Percentiles rank a stretch among this genome's conserved stretches.
These are phyloP conservation scores for Phrynocephalus forsythii DNA, from an alignment of 2,797 vertebrate species.

Conservation along the genomic window DNA sequence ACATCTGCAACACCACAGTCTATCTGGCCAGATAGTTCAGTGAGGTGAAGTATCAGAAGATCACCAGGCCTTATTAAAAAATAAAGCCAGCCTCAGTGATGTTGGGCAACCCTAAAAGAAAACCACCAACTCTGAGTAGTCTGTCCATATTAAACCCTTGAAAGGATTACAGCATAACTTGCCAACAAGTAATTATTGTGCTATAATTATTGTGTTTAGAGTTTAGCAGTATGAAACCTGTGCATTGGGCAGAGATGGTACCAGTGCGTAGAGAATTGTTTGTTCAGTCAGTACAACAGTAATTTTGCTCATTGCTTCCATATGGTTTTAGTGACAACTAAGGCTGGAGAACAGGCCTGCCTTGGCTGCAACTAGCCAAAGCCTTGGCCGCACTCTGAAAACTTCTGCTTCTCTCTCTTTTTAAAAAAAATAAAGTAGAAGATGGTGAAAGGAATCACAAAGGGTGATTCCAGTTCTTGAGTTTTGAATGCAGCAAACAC, in stretches of 20 bases:
- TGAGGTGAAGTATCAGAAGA: too few species aligned
- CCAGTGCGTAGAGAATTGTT: not conserved
- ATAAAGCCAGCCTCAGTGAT: too few species aligned
- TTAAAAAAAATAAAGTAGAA: not conserved
- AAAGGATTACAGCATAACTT: too few species aligned
- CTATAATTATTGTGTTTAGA: too few species aligned
- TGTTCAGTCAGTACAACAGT: not conserved
- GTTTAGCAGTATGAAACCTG: not conserved
- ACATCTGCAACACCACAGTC: too few species aligned
- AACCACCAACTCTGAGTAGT: too few species aligned
- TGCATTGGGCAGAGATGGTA: not conserved
- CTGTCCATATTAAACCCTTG: too few species aligned
- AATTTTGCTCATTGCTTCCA: not conserved
- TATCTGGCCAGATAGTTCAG: too few species aligned
- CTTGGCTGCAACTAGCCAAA: not conserved
- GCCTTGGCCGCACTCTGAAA: not conserved
- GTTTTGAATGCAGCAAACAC: not conserved
- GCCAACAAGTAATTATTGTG: too few species aligned
- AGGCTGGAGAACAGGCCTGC: not conserved
- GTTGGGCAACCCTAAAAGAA: too few species aligned
- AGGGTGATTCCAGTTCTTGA: not conserved
- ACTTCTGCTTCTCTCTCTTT: too few species aligned
- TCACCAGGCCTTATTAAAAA: too few species aligned
- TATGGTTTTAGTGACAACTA: not conserved
- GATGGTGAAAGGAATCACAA: not conserved